Conservation (phyloP, 2,797 vertebrate species). For the Tarsius wallacei region DNA sequence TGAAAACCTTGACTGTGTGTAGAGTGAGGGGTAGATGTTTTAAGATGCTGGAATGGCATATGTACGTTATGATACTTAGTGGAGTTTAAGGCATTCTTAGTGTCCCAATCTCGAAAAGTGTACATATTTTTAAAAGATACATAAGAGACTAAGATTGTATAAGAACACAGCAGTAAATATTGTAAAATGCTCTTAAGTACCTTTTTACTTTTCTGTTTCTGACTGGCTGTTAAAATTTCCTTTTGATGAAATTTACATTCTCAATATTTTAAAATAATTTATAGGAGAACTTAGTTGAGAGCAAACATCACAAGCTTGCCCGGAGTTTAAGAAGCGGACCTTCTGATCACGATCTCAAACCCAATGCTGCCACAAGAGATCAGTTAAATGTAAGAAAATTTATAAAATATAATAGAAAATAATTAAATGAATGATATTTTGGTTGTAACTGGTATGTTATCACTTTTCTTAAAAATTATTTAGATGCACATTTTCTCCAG, state of each 20-base stretch:
- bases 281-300: slow-evolving; percentile 99
- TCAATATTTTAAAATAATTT: slow-evolving; percentile 73
- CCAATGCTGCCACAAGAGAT: slow-evolving; percentile 97
- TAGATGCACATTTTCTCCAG: background rate
- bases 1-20: background rate
- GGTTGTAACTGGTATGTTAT: background rate
- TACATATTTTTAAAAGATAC: background rate
- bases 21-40: background rate
- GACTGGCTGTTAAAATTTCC: background rate
- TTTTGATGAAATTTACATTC: slow-evolving; percentile 36
- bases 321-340: slow-evolving; percentile 98
- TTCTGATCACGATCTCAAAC: slow-evolving; percentile 98
- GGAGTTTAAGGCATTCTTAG: background rate
- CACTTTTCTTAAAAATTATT: slow-evolving; percentile 1
- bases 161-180: background rate
- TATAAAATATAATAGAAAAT: background rate
- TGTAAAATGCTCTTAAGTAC: background rate
- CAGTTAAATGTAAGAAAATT: slow-evolving; percentile 96
- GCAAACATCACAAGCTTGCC: slow-evolving; percentile 99
- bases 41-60: background rate
- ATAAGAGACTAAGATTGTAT: background rate
- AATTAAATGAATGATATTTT: background rate
- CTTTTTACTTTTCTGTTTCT: slow-evolving; percentile 18
- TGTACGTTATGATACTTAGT: background rate
- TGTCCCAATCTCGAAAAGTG: background rate